Base-by-base conservation (phyloP, 2,888 invertebrate genomes). In the Rotaria macrura region DNA sequence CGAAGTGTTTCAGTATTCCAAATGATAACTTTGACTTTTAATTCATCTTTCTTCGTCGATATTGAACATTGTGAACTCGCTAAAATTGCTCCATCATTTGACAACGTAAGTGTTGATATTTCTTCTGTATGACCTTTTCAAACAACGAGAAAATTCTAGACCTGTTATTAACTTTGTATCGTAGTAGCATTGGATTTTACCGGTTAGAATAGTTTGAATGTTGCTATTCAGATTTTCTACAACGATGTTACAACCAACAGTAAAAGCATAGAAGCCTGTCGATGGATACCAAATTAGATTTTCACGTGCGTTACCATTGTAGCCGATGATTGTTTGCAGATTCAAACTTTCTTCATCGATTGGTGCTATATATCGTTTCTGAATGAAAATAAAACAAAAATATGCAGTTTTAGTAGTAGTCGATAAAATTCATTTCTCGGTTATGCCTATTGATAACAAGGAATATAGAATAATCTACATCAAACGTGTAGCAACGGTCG, bases 211-310 rank as follows among this genome's bases (percentile, higher is more conserved):
- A 84, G 88, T 89, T 88, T 91, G 91, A 34, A 88, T 85, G 65
- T 90, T 90, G 25, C 88, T 88, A 72, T 88, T 89, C 20, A 91
- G 88, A 85, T 91, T 89, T 87, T 91, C 91, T 29, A 90, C 87
- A 29, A 90, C 88, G 29, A 91, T 86, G 2, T 89, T 88, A 87
- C 89, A 89, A 34, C 91, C 91, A 88, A 89, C 88, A 5, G 89
- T 89, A 87, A 90, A 91, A 10, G 89, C 89, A 88, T 90, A 90
- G 83, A 90, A 85, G 52, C 90, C 90, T 89, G 89, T 89, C 86
- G 90, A 89, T 38, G 90, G 89, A 84, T 90, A 88, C 91, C 91
- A 91, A 34, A 90, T 89, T 88, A 91, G 89, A 87, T 90, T 91
- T 84, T 88, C 88, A 84, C 90, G 88, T 9, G 90, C 90, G 88